Conservation (phyloP, 2,113 vertebrate species). For the Datnioides undecimradiatus region DNA sequence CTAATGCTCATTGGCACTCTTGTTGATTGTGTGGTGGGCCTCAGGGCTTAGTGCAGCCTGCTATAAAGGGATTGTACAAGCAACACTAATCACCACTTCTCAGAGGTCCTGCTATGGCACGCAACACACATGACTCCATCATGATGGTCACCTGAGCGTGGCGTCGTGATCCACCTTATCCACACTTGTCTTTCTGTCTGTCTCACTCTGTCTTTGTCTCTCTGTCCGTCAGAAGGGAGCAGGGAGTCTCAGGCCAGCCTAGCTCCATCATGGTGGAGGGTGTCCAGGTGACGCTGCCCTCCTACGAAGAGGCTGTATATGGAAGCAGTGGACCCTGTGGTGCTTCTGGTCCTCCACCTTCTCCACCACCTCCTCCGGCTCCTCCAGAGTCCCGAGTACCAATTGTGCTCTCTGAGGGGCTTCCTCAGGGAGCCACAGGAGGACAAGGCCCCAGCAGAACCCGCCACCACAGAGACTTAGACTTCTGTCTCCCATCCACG, state of each 20-base stretch:
- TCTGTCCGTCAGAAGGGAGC: slow-evolving; percentile 88
- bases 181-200: not conserved
- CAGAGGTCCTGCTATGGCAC: slow-evolving; percentile 26
- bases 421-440: slow-evolving; percentile 84
- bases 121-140: slow-evolving; percentile 7
- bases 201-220: slow-evolving; percentile 13
- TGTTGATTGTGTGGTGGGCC: slow-evolving; percentile 46
- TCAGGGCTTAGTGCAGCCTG: slow-evolving; percentile 33
- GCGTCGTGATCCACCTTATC: slow-evolving; percentile 3
- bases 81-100: slow-evolving; percentile 36
- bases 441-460: slow-evolving; percentile 76
- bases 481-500: slow-evolving; percentile 88
- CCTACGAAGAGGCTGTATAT: slow-evolving; percentile 98
- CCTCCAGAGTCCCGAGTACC: slow-evolving; percentile 92
- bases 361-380: slow-evolving; percentile 70
- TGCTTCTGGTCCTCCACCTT: slow-evolving; percentile 55
- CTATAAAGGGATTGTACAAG: slow-evolving; percentile 44
- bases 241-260: slow-evolving; percentile 92
- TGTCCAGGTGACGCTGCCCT: slow-evolving; percentile 94
- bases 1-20: slow-evolving; percentile 41
- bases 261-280: slow-evolving; percentile 97
- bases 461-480: slow-evolving; percentile 78
- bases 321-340: slow-evolving; percentile 88
- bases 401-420: slow-evolving; percentile 93
- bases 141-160: not conserved